Evolutionary conservation across 30 jellyfish, hydroid and myxozoan genomes (phyloP), one percentile per base, ranked within the genome.

Genomic region (Hydractinia echinata): DNA sequence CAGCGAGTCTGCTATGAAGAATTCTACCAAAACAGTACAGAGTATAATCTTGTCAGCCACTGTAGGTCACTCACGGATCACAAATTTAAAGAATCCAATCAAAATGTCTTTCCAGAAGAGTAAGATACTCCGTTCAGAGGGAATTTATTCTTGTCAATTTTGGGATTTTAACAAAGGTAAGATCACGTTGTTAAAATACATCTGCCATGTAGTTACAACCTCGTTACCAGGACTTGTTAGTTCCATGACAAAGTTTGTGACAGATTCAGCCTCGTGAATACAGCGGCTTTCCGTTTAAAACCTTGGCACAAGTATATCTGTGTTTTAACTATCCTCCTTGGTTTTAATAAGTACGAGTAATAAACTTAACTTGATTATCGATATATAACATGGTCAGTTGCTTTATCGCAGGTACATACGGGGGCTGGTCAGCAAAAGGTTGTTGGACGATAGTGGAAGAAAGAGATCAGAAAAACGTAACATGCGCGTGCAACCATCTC

Each of bases 11-110:
- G 8, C 79, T 15, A 13, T 77, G 30, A 8, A 44, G 14, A 7
- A n/a, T 30, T 30, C 54, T 61, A 51, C 11, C 68, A 5, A 8
- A 7, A 9, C 54, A 21, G 87, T 94, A 6, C 84, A 88, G 81
- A 88, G 97, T 67, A 80, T 81, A 6, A 78, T 94, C 44, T 79
- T 94, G 78, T 84, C 96, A 4, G 99, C 96, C 3, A 18, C 99
- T 4, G 64, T 94, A 9, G 95, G 92, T 4, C 77, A 66, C 48
- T 49, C 53, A 55, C 81, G 52, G 18, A 55, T 94, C 62, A 19
- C 49, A 19, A 94, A 94, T 69, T 72, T 94, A 18, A 82, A 44
- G 16, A 61, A 73, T 56, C 91, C 91, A 16, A 60, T 83, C 4
- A 64, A 30, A 18, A 30, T 73, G 51, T 18, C 53, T n/a, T 83